Evolutionary conservation across 2,888 invertebrate genomes (phyloP).

Genomic region (Xanthia icteritia): DNA sequence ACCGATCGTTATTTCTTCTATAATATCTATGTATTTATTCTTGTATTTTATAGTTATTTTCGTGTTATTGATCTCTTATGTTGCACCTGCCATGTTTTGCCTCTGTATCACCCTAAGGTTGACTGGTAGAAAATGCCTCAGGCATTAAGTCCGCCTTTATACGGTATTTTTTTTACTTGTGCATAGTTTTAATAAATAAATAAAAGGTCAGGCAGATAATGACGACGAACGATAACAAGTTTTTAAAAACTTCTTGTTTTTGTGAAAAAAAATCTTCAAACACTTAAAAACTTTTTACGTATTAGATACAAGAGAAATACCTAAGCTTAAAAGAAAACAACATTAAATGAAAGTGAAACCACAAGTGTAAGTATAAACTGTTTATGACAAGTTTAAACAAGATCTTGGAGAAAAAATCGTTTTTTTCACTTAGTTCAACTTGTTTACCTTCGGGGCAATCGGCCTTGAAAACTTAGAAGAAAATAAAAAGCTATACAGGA

Average conservation of each 20-base stretch:
- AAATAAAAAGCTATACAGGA: background rate
- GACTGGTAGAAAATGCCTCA: no score
- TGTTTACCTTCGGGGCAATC: background rate
- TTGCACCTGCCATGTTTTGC: no score
- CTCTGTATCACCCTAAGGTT: no score
- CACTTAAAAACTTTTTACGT: background rate
- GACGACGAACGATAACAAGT: background rate
- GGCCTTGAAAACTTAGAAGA: background rate
- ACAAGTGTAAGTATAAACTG: conserved; percentile 14
- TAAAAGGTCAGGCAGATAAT: no score
- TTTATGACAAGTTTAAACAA: conserved; percentile 27
- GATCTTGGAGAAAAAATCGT: background rate
- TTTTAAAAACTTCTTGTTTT: no score
- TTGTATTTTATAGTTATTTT: no score
- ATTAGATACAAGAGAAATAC: background rate
- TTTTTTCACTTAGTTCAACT: background rate
- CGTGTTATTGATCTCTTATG: no score
- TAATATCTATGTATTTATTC: no score
- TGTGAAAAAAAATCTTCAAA: background rate
- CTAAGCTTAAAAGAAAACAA: background rate
- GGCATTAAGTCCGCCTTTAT: no score
- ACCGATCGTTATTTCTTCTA: no score
- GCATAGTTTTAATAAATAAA: no score
- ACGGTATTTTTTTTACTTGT: no score
- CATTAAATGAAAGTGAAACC: background rate